Percentiles rank a stretch among this genome's conserved stretches.
These are phyloP conservation scores for Xiphorhynchus erythropygius DNA, from an alignment of 2,797 vertebrate species.

Conservation along the genomic window DNA sequence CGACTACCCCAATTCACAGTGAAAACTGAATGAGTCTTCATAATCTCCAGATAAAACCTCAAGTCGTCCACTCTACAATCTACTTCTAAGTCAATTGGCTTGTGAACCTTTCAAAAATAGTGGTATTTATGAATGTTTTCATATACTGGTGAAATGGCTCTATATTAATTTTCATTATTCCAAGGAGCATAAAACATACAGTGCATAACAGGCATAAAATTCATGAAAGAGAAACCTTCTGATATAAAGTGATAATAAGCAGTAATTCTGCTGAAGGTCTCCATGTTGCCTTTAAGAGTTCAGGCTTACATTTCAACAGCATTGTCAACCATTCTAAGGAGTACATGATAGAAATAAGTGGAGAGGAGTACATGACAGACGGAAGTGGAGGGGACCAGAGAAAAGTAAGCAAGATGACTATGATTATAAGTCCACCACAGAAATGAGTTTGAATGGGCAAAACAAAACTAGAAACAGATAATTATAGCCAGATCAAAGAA, in stretches of 20 bases:
- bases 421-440: not conserved
- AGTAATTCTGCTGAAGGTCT: not conserved
- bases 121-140: not conserved
- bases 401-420: not conserved
- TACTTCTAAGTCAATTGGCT: not conserved
- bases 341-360: not conserved
- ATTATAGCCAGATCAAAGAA: not conserved
- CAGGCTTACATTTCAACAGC: not conserved
- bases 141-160: not conserved
- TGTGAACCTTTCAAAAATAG: not conserved
- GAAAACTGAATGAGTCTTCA: not conserved
- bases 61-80: not conserved
- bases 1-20: not conserved
- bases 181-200: not conserved
- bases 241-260: not conserved
- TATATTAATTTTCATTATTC: not conserved
- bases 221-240: not conserved
- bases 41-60: no score
- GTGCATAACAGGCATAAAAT: not conserved
- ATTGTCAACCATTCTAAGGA: not conserved
- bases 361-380: not conserved
- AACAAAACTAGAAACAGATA: not conserved
- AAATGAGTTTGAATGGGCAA: not conserved
- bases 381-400: not conserved
- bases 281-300: not conserved